Evolutionary conservation across 2,113 vertebrate genomes (phyloP).

Genomic region (Chaetodon auriga): DNA sequence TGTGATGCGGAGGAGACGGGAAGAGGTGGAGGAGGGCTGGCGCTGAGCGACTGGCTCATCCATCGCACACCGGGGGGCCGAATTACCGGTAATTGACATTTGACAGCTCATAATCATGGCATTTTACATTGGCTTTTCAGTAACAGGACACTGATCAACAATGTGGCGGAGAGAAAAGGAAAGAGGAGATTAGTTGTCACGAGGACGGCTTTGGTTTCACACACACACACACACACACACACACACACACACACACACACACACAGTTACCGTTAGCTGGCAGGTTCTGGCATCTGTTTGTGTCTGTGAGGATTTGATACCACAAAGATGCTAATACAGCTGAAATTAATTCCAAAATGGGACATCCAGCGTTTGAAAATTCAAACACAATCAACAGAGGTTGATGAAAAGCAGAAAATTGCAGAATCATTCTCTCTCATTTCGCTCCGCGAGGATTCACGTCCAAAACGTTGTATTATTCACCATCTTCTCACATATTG

Average conservation of each 20-base stretch:
- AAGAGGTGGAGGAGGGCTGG: conserved; percentile 7
- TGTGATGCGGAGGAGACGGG: conserved; percentile 1
- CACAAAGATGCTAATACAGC: conserved; percentile 28
- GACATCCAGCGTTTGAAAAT: conserved; percentile 17
- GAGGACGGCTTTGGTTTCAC: conserved; percentile 11
- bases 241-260: conserved; percentile 15
- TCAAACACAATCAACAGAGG: background rate
- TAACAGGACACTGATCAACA: conserved; percentile 63
- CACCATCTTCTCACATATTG: background rate
- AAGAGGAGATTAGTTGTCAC: conserved; percentile 49
- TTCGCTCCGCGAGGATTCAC: background rate
- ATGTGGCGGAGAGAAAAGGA: conserved; percentile 15
- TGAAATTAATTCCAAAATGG: conserved; percentile 35
- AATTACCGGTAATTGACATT: conserved; percentile 67
- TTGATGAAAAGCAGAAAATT: conserved; percentile 10
- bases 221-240: conserved; percentile 18
- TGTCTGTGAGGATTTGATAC: conserved; percentile 1
- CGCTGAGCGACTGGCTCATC: conserved; percentile 49
- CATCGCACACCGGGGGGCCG: conserved; percentile 39
- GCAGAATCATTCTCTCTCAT: conserved; percentile 1
- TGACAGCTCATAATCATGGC: conserved; percentile 69
- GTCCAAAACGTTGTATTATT: conserved; percentile 1
- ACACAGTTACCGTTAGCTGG: conserved; percentile 10
- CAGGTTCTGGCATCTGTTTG: conserved; percentile 33
- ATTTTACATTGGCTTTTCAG: conserved; percentile 53